Evolutionary conservation across 2,888 invertebrate species (phyloP).

Genomic region (Matsumyia berberina): DNA sequence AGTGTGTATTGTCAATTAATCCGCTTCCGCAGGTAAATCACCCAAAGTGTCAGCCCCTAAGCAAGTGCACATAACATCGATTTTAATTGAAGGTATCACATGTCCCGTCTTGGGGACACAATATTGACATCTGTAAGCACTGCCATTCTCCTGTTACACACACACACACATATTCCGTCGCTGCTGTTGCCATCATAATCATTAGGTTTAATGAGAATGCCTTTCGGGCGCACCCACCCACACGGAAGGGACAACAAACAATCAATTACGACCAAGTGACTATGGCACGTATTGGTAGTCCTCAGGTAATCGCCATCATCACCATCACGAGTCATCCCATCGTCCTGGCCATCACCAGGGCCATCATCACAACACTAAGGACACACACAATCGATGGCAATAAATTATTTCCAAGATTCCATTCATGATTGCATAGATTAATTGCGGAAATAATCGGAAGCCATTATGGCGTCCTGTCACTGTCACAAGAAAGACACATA

Average conservation of each 20-base stretch:
- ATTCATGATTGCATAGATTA: constrained; percentile 68
- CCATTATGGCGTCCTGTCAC: constrained; percentile 62
- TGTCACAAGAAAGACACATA: constrained; percentile 43
- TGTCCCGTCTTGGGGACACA: constrained; percentile 31
- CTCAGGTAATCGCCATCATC: constrained; percentile 62
- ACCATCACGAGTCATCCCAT: constrained; percentile 38
- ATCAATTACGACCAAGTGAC: constrained; percentile 53
- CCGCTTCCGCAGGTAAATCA: constrained; percentile 35
- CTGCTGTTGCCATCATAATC: constrained; percentile 44
- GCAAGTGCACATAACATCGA: constrained; percentile 28
- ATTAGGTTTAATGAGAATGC: constrained; percentile 46
- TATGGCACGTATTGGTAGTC: constrained; percentile 21
- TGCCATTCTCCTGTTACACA: constrained; percentile 40
- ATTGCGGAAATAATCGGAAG: constrained; percentile 69
- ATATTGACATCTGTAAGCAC: constrained; percentile 42
- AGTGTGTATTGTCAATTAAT: constrained; percentile 55
- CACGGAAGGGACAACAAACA: constrained; percentile 44
- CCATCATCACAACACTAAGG: constrained; percentile 15
- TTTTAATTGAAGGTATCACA: constrained; percentile 55
- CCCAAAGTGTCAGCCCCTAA: constrained; percentile 29
- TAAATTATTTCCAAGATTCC: constrained; percentile 67
- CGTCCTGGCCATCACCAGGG: constrained; percentile 44
- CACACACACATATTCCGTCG: not conserved
- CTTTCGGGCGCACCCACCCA: constrained; percentile 12
- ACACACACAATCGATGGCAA: constrained; percentile 54